Evolutionary conservation across 2,797 vertebrate genomes (phyloP).

Genomic region (Pseudotriccus pelzelni): DNA sequence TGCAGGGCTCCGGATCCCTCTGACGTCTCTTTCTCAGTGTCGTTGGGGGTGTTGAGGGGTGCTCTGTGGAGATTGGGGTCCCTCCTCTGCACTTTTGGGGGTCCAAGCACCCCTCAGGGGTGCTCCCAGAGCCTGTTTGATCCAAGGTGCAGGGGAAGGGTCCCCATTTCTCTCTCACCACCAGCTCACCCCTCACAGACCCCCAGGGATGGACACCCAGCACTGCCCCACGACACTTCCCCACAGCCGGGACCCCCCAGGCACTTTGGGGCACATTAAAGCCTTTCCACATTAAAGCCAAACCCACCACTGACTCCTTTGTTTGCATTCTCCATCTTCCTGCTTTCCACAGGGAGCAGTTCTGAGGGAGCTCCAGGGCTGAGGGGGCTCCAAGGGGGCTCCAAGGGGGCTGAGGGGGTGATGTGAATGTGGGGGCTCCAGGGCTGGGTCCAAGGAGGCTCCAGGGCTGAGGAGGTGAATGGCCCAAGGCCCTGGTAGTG

Average conservation of each 20-base stretch:
- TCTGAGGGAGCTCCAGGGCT: not conserved
- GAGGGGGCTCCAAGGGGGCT: not conserved
- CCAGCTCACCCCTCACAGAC: not conserved
- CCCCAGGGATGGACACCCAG: not conserved
- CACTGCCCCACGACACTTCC: accelerated
- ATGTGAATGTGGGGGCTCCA: not conserved
- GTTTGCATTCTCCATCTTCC: accelerated
- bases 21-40: accelerated
- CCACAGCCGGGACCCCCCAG: accelerated
- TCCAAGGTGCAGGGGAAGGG: not conserved
- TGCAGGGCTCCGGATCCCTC: not conserved
- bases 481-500: too few relatives aligned
- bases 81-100: not conserved
- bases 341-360: accelerated
- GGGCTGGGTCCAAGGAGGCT: too few relatives aligned
- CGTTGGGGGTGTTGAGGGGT: accelerated
- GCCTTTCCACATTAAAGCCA: not conserved
- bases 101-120: not conserved
- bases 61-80: not conserved
- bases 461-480: accelerated
- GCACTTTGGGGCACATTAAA: constrained; percentile 5
- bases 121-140: accelerated
- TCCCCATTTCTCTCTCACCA: not conserved
- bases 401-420: too few relatives aligned
- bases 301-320: not conserved